Conservation (phyloP, 2,797 vertebrate genomes). For the Scolopax bukidnonensis region DNA sequence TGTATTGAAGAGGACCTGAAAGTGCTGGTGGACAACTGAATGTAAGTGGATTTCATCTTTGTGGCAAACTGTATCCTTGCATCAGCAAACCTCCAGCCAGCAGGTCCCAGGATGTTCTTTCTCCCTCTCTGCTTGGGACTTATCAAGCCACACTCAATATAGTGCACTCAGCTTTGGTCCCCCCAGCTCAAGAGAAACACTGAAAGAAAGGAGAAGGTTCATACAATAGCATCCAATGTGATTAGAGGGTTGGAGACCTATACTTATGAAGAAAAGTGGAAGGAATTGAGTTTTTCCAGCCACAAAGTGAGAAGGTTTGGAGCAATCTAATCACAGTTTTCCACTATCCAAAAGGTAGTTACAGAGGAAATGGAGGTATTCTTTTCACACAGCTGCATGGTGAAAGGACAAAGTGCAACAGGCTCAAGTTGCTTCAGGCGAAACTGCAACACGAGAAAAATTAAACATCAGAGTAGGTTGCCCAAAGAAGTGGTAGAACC, state of each 20-base stretch:
- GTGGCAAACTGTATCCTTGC: rapidly evolving
- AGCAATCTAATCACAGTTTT: background rate
- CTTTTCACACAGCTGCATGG: background rate
- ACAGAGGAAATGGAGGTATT: background rate
- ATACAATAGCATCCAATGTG: background rate
- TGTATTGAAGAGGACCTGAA: background rate
- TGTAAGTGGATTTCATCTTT: background rate
- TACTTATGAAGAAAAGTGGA: background rate
- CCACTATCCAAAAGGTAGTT: background rate
- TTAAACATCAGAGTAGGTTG: background rate
- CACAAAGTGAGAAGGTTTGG: background rate
- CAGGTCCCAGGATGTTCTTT: background rate
- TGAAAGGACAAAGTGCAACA: background rate
- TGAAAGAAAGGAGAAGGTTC: background rate
- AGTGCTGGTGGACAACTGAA: background rate
- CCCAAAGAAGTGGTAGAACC: background rate
- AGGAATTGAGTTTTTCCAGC: background rate
- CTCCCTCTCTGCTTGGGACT: background rate
- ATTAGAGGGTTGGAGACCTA: background rate
- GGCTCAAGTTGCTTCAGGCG: background rate
- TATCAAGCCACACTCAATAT: background rate
- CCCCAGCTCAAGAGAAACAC: background rate
- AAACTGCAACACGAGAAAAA: background rate
- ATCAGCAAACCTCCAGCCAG: background rate
- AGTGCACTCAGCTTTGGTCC: background rate